Conservation (phyloP, 2,888 invertebrate species). For the Ganaspis brasiliensis region DNA sequence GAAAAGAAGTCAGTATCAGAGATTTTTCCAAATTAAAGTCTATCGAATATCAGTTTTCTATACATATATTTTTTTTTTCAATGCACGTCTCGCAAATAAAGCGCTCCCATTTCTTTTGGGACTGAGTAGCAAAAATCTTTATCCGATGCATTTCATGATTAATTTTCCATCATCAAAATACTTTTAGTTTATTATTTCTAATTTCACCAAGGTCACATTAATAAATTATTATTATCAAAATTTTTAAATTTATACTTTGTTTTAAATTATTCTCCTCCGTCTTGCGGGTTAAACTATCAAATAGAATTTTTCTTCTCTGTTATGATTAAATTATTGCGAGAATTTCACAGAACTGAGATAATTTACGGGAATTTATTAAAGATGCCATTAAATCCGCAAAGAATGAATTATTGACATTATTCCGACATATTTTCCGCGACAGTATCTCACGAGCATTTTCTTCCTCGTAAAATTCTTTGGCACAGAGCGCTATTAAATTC, state of each 20-base stretch:
- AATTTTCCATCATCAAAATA: background rate
- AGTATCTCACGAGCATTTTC: conserved; percentile 20
- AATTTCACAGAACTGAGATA: background rate
- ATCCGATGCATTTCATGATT: background rate
- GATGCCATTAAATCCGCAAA: background rate
- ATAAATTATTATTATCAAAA: too few relatives aligned
- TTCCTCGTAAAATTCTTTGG: conserved; percentile 22
- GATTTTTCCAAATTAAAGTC: conserved; percentile 59
- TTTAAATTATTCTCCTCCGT: too few relatives aligned
- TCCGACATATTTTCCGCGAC: conserved; percentile 1
- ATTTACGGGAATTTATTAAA: conserved; percentile 15
- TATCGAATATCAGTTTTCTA: conserved; percentile 27
- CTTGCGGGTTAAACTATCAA: too few relatives aligned
- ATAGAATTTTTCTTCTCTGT: too few relatives aligned
- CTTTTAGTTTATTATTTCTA: background rate
- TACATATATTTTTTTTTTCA: background rate
- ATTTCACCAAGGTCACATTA: too few relatives aligned
- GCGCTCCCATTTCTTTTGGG: background rate
- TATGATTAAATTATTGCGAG: too few relatives aligned
- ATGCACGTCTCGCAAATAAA: background rate
- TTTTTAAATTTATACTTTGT: too few relatives aligned
- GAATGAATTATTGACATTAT: conserved; percentile 18
- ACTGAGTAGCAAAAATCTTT: background rate
- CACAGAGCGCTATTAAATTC: conserved; percentile 20
- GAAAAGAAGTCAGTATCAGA: background rate